Evolutionary conservation across 1,140 invertebrate species (phyloP), one percentile per base, ranked within the genome.

Genomic region (Palaemon carinicauda): DNA sequence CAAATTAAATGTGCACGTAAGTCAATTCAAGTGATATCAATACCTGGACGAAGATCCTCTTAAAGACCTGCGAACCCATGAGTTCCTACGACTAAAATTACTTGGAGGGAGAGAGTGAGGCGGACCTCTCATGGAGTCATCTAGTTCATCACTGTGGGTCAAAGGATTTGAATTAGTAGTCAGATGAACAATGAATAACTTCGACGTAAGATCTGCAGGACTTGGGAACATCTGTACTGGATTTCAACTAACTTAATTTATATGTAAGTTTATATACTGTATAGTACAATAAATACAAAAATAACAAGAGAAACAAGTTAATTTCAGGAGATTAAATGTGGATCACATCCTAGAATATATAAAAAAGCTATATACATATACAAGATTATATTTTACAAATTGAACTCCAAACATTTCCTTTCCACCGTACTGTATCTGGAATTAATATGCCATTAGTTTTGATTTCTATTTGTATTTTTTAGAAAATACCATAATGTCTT

Each of bases 21-120:
- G 41, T 41, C 7, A 5, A 41, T 41, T 41, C 41, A 41, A 41
- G 12, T 27, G 21, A 21, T 69, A 56, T 60, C 52, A 19, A 29
- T 78, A 83, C 89, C 85, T 84, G 53, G 85, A 85, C 51, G 89
- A n/a, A n/a, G n/a, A 80, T 33, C 86, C 54, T 69, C 89, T 75
- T 1, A 89, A 71, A 33, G 80, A 87, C 51, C 85, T 80, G 77
- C 83, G 71, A 73, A 89, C 80, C 90, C 90, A 90, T 17, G 89
- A 87, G 54, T 89, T 89, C 85, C 90, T 89, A 71, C 89, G 80
- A 31, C 74, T 60, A 89, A 90, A 87, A 56, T 88, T 89, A 41
- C 24, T 87, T 31, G 81, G 82, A 33, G 85, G 87, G 54, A 87
- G 88, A 29, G 84, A 89, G 73, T 80, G 87, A 56, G 87, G 77